phyloP scores from a whole-genome alignment of 2,113 vertebrate species.

The Hemiscyllium ocellatum region DNA sequence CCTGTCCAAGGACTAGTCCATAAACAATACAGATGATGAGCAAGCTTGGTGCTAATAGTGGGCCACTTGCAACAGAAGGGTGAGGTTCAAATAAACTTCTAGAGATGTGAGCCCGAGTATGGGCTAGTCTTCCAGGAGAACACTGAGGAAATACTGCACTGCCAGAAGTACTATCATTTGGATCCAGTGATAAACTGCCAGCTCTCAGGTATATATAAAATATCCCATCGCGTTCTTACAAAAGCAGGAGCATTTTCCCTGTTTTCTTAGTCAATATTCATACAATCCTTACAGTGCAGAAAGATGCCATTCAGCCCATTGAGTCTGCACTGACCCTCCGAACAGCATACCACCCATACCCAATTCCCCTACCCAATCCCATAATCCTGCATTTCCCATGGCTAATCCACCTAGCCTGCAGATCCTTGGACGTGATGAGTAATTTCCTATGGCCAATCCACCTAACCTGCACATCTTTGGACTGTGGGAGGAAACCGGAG shows the following conservation, averaged over 20 bases:
- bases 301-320: too few species aligned
- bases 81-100: not conserved
- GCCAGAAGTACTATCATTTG: not conserved
- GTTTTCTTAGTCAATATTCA: not conserved
- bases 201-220: not conserved
- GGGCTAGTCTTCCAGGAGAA: not conserved
- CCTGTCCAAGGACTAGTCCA: not conserved
- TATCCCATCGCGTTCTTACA: not conserved
- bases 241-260: not conserved
- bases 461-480: too few species aligned
- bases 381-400: too few species aligned
- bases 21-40: not conserved
- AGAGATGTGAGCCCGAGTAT: not conserved
- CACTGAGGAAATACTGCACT: not conserved
- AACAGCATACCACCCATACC: too few species aligned
- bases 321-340: too few species aligned
- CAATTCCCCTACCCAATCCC: too few species aligned
- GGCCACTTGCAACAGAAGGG: not conserved
- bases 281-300: too few species aligned
- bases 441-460: too few species aligned
- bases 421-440: too few species aligned
- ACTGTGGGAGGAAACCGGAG: too few species aligned
- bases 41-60: not conserved
- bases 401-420: too few species aligned
- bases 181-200: not conserved